Evolutionary conservation across 2,888 invertebrate species (phyloP), one percentile per base, ranked within the genome.

Genomic region (Gandaritis pyraliata): DNA sequence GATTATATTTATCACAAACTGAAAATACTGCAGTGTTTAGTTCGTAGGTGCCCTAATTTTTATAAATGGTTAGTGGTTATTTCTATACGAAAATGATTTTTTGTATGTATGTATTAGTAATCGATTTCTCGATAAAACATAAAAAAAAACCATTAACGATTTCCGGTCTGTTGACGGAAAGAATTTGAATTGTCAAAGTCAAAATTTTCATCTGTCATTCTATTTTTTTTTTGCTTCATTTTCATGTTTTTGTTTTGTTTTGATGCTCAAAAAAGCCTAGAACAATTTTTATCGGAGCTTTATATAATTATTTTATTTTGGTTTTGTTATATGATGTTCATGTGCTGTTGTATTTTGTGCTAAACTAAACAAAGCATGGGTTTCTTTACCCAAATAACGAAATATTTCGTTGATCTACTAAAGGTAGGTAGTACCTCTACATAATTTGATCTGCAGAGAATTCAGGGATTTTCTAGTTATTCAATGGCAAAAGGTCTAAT

Each of bases 21-120:
- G 47, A 56, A 58, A 55, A 58, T 63, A 59, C 41, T 47, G 70
- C 65, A 65, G 68, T 64, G 67, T 64, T 66, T 70, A 72, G 59
- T 57, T 67, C 53, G 45, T 15, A 61, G 29, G 64, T 60, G 30
- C 16, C 12, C 45, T 39, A 46, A 47, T 61, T 45, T 58, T 55
- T 64, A 61, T 78, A 77, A 75, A 81, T 82, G 80, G 82, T 81
- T 72, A 70, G 80, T 64, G 50, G 12, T 47, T 47, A 36, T 49
- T 16, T 54, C 38, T 47, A 8, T 2, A 18, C 4, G n/a, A 23
- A 29, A 48, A 33, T 33, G 1, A 33, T 8, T 10, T 33, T 33
- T 10, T 8, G 0, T 33, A 23, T 3, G 6, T 5, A 23, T 3
- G 6, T 2, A 39, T 5, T 12, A 4, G 39, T 13, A 39, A 39